These are phyloP conservation scores for Drosophila elegans DNA, from an alignment of 1,140 invertebrate genomes.

Conservation along the genomic window DNA sequence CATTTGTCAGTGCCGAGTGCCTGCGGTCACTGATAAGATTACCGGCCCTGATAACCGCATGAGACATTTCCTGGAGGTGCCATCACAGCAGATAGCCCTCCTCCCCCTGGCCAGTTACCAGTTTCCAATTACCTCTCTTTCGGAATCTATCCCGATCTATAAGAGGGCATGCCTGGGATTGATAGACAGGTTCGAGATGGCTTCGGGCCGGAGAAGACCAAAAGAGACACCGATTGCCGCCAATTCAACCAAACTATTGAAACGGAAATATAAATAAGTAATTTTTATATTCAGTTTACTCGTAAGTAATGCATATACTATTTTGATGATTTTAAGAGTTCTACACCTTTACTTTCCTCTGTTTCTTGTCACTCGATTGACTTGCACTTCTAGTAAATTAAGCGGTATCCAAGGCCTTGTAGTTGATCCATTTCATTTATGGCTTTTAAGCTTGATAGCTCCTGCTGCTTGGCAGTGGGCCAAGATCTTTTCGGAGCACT, in stretches of 20 bases:
- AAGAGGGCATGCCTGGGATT: conserved; percentile 18
- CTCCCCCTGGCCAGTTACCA: conserved; percentile 4
- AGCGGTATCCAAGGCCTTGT: not conserved
- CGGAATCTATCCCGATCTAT: conserved; percentile 2
- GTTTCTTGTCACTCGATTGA: not conserved
- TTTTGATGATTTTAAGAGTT: too few species aligned
- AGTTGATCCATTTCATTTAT: conserved; percentile 16
- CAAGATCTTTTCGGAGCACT: conserved; percentile 15
- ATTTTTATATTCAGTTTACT: too few species aligned
- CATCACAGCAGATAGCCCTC: conserved; percentile 16
- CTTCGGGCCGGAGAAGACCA: not conserved
- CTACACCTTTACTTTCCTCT: not conserved
- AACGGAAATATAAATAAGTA: too few species aligned
- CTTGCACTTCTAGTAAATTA: conserved; percentile 3
- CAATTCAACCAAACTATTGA: not conserved
- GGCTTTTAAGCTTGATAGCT: conserved; percentile 4
- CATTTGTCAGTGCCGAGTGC: conserved; percentile 69
- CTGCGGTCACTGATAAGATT: conserved; percentile 64
- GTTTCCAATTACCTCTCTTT: conserved; percentile 21
- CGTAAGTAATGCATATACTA: too few species aligned
- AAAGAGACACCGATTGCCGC: not conserved
- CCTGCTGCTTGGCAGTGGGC: not conserved
- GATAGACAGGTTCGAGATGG: conserved; percentile 12
- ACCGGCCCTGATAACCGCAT: conserved; percentile 47
- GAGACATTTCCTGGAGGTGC: conserved; percentile 63